Conservation (phyloP, 2,888 invertebrate species). For the Suillia variegata region DNA sequence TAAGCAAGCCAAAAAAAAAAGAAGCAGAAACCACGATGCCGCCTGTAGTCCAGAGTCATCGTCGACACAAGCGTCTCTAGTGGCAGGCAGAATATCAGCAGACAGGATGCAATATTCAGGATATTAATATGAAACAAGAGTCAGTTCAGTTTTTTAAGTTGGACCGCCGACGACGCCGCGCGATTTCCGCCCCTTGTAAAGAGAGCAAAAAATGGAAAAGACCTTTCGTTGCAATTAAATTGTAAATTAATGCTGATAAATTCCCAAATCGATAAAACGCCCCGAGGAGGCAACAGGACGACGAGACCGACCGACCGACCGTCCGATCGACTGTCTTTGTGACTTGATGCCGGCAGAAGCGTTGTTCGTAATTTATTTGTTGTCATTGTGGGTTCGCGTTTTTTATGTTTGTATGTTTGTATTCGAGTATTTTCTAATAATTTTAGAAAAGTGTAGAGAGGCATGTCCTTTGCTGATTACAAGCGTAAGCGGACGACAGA, state of each 20-base stretch:
- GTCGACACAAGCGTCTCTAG: background rate
- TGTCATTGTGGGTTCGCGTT: background rate
- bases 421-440: background rate
- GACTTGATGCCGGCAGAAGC: background rate
- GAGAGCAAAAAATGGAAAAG: background rate
- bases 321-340: too few species aligned
- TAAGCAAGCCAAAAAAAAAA: too few species aligned
- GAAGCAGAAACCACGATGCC: too few species aligned
- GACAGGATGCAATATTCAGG: background rate
- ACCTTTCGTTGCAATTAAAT: slow-evolving; percentile 25
- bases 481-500: too few species aligned
- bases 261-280: slow-evolving; percentile 34
- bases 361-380: background rate
- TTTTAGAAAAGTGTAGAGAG: background rate
- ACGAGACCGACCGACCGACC: background rate
- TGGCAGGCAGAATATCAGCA: background rate
- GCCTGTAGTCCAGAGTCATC: too few species aligned
- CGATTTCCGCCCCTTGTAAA: too few species aligned
- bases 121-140: too few species aligned
- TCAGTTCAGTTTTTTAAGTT: too few species aligned
- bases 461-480: too few species aligned
- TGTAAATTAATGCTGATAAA: slow-evolving; percentile 33
- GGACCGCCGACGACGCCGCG: too few species aligned
- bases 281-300: background rate
- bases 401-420: background rate